Conservation (phyloP, 1,140 invertebrate genomes). For the Caerostris darwini region DNA sequence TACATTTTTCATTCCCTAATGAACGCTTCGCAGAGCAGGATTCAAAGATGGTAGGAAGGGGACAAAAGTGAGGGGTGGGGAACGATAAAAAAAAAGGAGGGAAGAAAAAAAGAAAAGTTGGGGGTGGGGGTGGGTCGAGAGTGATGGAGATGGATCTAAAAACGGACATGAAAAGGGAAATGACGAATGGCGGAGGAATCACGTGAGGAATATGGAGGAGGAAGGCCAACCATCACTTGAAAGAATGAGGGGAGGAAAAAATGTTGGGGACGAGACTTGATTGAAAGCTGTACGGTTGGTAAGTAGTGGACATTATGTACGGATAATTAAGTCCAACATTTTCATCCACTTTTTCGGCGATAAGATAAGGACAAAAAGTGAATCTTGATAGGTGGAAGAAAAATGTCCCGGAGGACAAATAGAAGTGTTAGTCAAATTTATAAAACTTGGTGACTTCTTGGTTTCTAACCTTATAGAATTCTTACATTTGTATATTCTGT, state of each 20-base stretch:
- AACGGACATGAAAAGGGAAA: slow-evolving; percentile 72
- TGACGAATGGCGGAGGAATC: slow-evolving; percentile 64
- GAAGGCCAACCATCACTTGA: background rate
- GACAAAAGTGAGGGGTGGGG: background rate
- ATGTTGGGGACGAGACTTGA: slow-evolving; percentile 33
- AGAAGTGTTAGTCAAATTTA: too few species aligned
- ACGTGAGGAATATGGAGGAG: slow-evolving; percentile 63
- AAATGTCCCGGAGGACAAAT: too few species aligned
- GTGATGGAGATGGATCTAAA: slow-evolving; percentile 69
- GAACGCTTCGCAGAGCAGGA: slow-evolving; percentile 11
- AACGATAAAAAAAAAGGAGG: background rate
- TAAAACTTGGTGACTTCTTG: too few species aligned
- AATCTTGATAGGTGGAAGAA: too few species aligned
- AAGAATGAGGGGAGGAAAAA: slow-evolving; percentile 17
- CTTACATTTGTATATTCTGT: too few species aligned
- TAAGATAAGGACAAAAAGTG: background rate
- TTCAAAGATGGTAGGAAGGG: slow-evolving; percentile 2
- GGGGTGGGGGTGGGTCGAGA: slow-evolving; percentile 8
- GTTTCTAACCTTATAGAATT: too few species aligned
- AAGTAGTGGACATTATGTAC: slow-evolving; percentile 33
- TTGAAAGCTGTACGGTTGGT: slow-evolving; percentile 41
- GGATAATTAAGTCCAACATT: slow-evolving; percentile 38
- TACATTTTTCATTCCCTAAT: slow-evolving; percentile 66
- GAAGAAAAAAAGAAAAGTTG: background rate
- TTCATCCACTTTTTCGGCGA: background rate